Evolutionary conservation across 23 tunicate genomes (phyloP).

Genomic region (Ascidia mentula): DNA sequence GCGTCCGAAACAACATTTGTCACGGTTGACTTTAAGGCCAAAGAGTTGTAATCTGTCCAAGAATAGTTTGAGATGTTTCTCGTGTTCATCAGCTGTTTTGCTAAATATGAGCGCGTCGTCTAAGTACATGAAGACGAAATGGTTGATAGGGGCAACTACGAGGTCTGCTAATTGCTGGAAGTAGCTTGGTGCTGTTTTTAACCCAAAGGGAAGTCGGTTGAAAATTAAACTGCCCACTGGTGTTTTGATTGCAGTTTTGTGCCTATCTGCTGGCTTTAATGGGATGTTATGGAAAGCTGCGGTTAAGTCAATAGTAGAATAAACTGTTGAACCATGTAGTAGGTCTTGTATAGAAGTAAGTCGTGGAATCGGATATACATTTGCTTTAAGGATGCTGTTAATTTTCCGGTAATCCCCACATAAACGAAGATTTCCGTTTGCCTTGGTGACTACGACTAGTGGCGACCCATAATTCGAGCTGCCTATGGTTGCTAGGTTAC

Average conservation of each 20-base stretch:
- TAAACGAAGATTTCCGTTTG: background rate
- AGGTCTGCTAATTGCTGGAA: background rate
- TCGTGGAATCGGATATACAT: background rate
- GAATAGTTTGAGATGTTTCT: background rate
- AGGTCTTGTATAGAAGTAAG: background rate
- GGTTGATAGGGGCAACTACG: background rate
- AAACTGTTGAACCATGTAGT: background rate
- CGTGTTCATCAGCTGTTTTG: background rate
- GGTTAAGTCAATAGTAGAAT: background rate
- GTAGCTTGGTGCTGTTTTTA: background rate
- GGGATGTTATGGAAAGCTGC: background rate
- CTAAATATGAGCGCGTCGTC: background rate
- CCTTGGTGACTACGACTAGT: background rate
- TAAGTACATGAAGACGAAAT: background rate
- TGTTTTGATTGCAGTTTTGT: background rate
- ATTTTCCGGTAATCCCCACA: background rate
- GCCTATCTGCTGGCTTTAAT: background rate
- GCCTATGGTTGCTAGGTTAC: no score
- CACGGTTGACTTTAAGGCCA: background rate
- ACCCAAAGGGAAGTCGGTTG: background rate
- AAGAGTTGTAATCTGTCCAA: background rate
- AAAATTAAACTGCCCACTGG: conserved; percentile 13
- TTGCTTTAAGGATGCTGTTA: background rate
- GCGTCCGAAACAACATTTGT: conserved; percentile 12
- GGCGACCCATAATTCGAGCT: no score